phyloP scores from a whole-genome alignment of 1,140 invertebrate species.

The Pogonomyrmex barbatus region DNA sequence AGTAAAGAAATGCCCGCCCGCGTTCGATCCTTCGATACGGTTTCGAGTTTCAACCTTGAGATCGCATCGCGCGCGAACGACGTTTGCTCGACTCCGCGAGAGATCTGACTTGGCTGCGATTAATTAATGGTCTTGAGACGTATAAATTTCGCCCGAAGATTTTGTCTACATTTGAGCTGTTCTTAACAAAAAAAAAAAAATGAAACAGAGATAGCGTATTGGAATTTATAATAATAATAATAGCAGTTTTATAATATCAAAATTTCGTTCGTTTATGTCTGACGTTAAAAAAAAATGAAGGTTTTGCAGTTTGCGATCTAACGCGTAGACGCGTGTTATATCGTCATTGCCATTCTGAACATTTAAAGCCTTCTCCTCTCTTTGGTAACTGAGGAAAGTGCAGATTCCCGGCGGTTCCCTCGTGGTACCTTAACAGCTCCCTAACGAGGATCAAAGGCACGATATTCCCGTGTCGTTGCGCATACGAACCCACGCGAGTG shows the following conservation, averaged over 20 bases:
- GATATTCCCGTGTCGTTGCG: conserved; percentile 41
- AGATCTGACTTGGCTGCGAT: not conserved
- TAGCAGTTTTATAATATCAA: not conserved
- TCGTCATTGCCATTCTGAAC: not conserved
- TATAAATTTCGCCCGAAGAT: not conserved
- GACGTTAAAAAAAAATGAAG: not conserved
- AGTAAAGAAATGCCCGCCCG: conserved; percentile 30
- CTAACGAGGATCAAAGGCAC: conserved; percentile 76
- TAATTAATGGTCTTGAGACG: not conserved
- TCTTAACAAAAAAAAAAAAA: not conserved
- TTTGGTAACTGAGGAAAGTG: not conserved
- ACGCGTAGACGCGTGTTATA: too few species aligned
- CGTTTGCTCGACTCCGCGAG: not conserved
- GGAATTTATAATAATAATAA: too few species aligned
- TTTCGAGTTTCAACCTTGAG: conserved; percentile 32
- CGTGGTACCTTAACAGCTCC: conserved; percentile 69
- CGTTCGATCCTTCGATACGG: conserved; percentile 36
- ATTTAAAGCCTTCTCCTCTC: not conserved
- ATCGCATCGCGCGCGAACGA: conserved; percentile 8
- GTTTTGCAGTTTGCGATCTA: not conserved
- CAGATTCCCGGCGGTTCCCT: conserved; percentile 23
- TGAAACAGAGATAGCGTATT: not conserved
- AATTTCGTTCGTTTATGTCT: not conserved
- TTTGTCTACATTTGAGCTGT: not conserved
- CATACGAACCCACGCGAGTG: conserved; percentile 21